Base-by-base conservation (phyloP, 2,888 invertebrate genomes). In the Ormyrus pomaceus region DNA sequence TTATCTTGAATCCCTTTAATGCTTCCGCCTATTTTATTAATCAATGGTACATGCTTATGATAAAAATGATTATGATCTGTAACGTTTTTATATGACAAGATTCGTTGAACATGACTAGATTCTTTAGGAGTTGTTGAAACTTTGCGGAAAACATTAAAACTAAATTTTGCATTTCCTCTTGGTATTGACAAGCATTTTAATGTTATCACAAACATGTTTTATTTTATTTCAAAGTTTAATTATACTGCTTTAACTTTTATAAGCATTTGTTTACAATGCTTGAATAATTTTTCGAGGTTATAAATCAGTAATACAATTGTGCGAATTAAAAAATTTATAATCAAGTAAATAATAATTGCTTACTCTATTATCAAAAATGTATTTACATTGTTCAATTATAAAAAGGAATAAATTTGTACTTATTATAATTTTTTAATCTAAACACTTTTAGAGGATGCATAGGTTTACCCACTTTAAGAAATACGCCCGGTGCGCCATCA, bases 1-100 rank as follows among this genome's bases (percentile, higher is more conserved):
- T 86, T 88, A 66, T 87, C 85, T 82, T 86, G 83, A 66, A 84
- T 83, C n/a, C 84, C 83, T 81, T 84, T 83, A 8, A 53, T 51
- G 19, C 45, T 62, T 19, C 19, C 19, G 1, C 19, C 19, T 19
- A 19, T 65, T 9, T 75, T 58, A 55, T 72, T 62, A 5, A 50
- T 1, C 10, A n/a, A 45, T n/a, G 34, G 46, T 6, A 19, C n/a
- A 6, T 70, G n/a, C 56, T 68, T 61, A 10, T 71, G 48, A 45
- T 71, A 46, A 9, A 55, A 64, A 1, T n/a, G 3, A 65, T 11
- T 56, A 7, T 46, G 51, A 68, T 64, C 8, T 10, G 59, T 53
- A 13, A 13, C 48, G 58, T 62, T 59, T 9, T 58, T 62, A 3
- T 68, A 4, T 10, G 50, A 19, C 45, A 68, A 56, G 8, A 56